phyloP scores from a whole-genome alignment of 2,113 vertebrate genomes.

The Rhombomys opimus region DNA sequence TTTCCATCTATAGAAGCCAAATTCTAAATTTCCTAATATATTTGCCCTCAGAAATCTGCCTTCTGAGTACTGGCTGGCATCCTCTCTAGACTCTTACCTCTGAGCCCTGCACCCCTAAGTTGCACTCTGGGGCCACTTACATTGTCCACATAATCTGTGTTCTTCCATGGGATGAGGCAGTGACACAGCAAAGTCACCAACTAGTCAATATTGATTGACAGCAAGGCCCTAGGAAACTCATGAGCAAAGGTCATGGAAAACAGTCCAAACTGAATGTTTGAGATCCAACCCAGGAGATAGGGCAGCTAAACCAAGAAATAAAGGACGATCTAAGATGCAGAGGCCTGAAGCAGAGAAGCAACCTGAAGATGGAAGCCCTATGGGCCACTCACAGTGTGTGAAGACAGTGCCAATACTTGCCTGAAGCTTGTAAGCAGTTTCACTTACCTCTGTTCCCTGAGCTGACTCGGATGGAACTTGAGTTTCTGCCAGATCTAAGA shows the following conservation, averaged over 20 bases:
- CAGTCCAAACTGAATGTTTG: background rate
- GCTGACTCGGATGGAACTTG: conserved; percentile 1
- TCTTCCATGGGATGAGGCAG: background rate
- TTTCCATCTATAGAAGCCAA: background rate
- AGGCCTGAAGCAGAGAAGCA: background rate
- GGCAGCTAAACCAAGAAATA: conserved; percentile 39
- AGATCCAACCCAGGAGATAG: background rate
- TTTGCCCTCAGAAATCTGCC: background rate
- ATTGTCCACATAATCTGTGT: background rate
- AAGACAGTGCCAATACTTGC: background rate
- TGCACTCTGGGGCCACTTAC: background rate
- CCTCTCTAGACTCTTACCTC: background rate
- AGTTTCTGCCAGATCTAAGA: background rate
- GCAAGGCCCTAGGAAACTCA: background rate
- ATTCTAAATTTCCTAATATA: background rate
- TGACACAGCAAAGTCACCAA: background rate
- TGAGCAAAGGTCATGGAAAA: background rate
- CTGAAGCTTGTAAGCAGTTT: conserved; percentile 40
- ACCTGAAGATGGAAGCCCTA: background rate
- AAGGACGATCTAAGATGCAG: background rate
- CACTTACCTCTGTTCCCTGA: conserved; percentile 41
- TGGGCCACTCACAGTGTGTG: background rate
- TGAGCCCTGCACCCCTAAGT: background rate
- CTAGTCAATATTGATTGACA: background rate
- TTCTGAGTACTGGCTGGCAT: background rate